phyloP scores from a whole-genome alignment of 1,140 invertebrate species.

The Schlechtendalia chinensis region DNA sequence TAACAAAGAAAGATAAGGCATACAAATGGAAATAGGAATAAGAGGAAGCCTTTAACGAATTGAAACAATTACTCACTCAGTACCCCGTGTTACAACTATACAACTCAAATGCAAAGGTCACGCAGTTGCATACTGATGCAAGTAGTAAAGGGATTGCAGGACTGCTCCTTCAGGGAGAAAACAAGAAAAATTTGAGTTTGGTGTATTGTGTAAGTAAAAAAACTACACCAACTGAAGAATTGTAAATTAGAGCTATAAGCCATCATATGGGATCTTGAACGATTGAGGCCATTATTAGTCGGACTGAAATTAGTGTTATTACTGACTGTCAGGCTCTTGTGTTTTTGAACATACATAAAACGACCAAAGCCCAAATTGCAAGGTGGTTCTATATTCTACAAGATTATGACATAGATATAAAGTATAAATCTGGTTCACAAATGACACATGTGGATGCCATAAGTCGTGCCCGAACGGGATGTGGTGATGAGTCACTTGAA shows the following conservation, averaged over 20 bases:
- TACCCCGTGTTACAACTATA: not conserved
- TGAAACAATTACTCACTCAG: not conserved
- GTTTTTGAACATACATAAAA: not conserved
- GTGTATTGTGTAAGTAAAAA: not conserved
- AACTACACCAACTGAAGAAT: not conserved
- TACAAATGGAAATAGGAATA: not conserved
- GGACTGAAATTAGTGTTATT: not conserved
- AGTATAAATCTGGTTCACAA: conserved; percentile 52
- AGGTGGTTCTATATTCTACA: conserved; percentile 55
- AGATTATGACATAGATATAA: conserved; percentile 53
- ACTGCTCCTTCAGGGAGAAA: not conserved
- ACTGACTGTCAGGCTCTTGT: not conserved
- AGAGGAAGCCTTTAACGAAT: not conserved
- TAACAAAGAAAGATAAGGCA: not conserved
- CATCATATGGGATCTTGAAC: not conserved
- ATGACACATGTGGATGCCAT: conserved; percentile 56
- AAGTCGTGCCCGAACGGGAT: no score
- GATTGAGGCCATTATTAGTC: not conserved
- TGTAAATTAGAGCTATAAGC: not conserved
- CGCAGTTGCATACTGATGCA: not conserved
- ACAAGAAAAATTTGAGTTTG: not conserved
- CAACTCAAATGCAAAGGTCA: not conserved
- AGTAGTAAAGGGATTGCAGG: not conserved
- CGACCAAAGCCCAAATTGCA: conserved; percentile 53
- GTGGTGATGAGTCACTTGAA: no score